A percentile compares a stretch with the other conserved stretches of the same genome.
Conservation (phyloP, 2,888 invertebrate species). For the Electrophaes corylata region DNA sequence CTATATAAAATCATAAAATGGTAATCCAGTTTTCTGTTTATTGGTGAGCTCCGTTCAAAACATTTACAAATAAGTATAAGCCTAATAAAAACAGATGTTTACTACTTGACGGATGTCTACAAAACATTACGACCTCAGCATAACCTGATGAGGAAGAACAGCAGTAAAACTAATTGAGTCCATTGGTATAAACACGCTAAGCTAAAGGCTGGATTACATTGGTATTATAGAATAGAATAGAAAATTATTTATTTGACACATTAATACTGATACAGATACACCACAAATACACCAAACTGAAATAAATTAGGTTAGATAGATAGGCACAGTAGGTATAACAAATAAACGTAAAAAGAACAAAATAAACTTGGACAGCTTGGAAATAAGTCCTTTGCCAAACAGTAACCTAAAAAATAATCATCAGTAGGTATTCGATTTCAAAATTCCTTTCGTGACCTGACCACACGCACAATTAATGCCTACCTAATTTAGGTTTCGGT, state of each 20-base stretch:
- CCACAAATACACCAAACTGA: too few species aligned
- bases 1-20: slow-evolving; percentile 51
- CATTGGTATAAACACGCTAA: too few species aligned
- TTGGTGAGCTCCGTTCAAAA: slow-evolving; percentile 48
- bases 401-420: background rate
- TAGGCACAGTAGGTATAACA: too few species aligned
- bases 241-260: too few species aligned
- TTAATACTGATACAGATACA: too few species aligned
- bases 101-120: slow-evolving; percentile 59
- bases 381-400: slow-evolving; percentile 1
- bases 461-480: slow-evolving; percentile 63
- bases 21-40: slow-evolving; percentile 46
- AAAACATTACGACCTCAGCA: slow-evolving; percentile 37
- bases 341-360: too few species aligned
- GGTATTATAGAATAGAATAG: too few species aligned
- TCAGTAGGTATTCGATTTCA: background rate
- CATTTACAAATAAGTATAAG: slow-evolving; percentile 63
- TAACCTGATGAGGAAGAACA: slow-evolving; percentile 24
- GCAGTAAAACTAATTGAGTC: slow-evolving; percentile 28
- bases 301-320: too few species aligned
- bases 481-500: slow-evolving; percentile 64
- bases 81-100: slow-evolving; percentile 64
- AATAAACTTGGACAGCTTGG: too few species aligned
- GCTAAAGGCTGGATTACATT: too few species aligned
- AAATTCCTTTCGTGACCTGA: slow-evolving; percentile 37